Base-by-base conservation (phyloP, 2,113 vertebrate species). In the Dolichotis patagonum region DNA sequence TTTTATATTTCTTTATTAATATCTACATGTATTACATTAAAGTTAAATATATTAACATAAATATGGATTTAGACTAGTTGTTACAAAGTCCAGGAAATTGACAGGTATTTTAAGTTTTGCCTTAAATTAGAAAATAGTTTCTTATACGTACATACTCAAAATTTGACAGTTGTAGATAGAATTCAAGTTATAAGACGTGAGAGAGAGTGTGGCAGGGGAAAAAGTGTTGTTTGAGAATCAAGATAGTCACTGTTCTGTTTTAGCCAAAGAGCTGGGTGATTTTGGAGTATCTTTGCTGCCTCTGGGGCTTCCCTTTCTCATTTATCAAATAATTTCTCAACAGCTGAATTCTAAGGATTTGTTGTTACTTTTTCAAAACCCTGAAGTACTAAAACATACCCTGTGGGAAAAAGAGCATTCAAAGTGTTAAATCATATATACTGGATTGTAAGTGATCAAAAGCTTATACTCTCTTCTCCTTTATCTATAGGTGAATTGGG, bases 51-150 rank as follows among this genome's bases (percentile, higher is more conserved):
- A 58, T 60, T 81, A 97, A 88, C 60, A 17, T 60, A 69, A 58
- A 85, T 77, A 84, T 20, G 46, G 63, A 46, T 82, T 97, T 91
- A 83, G 69, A 58, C 73, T 35, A 82, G 3, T 77, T 62, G 1
- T 17, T 88, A 96, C 3, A 81, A 91, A 92, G 38, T 63, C 30
- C 52, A 88, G 38, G 28, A 91, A 93, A 80, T 7, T 60, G 83
- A 73, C 60, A 92, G 19, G 80, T 65, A 58, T 12, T 60, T 92
- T 90, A 75, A 82, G 20, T 62, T 11, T 63, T 52, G 10, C 11
- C 49, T 52, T 52, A 54, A 71, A 52, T 46, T 75, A 96, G 22
- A 71, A 96, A 86, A 75, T 38, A 75, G 17, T 83, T 96, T 96
- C 14, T 67, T 95, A 5, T 86, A 62, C 91, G 30, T 62, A 58